Conservation (phyloP, 2,113 vertebrate species). For the Tiliqua scincoides region DNA sequence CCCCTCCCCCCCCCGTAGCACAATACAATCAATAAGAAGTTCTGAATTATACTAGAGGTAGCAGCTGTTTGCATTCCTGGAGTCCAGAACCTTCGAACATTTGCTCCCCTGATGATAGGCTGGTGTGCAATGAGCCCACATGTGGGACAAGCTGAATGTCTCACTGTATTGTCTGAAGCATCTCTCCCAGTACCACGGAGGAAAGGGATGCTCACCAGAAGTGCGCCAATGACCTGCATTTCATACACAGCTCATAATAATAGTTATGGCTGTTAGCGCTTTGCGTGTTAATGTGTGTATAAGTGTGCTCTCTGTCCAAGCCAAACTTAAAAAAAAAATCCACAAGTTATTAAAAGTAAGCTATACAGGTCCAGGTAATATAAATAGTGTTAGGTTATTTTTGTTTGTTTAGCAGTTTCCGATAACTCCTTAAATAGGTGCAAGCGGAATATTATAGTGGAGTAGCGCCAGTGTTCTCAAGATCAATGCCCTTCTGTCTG, state of each 20-base stretch:
- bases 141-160: slow-evolving; percentile 50
- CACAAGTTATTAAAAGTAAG: slow-evolving; percentile 71
- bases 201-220: slow-evolving; percentile 57
- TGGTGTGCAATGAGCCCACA: slow-evolving; percentile 55
- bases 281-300: neutral
- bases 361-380: slow-evolving; percentile 73
- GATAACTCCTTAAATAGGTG: slow-evolving; percentile 76
- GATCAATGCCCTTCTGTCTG: slow-evolving; percentile 67
- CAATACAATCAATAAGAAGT: slow-evolving; percentile 75
- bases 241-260: slow-evolving; percentile 60
- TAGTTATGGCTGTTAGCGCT: slow-evolving; percentile 53
- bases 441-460: slow-evolving; percentile 76
- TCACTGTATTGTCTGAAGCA: slow-evolving; percentile 60
- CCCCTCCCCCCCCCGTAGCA: slow-evolving; percentile 52
- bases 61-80: slow-evolving; percentile 89
- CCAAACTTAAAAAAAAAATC: slow-evolving; percentile 50
- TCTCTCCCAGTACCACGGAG: slow-evolving; percentile 51
- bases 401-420: slow-evolving; percentile 63
- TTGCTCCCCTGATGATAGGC: slow-evolving; percentile 69
- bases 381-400: slow-evolving; percentile 75
- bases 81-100: slow-evolving; percentile 66
- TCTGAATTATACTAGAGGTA: slow-evolving; percentile 94
- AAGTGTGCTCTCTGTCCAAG: slow-evolving; percentile 38
- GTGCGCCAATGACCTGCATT: slow-evolving; percentile 51
- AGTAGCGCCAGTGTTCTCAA: slow-evolving; percentile 77